A percentile compares a stretch with the other conserved stretches of the same genome.
Conservation (phyloP, 1,140 invertebrate genomes). For the Brachionus koreanus region DNA sequence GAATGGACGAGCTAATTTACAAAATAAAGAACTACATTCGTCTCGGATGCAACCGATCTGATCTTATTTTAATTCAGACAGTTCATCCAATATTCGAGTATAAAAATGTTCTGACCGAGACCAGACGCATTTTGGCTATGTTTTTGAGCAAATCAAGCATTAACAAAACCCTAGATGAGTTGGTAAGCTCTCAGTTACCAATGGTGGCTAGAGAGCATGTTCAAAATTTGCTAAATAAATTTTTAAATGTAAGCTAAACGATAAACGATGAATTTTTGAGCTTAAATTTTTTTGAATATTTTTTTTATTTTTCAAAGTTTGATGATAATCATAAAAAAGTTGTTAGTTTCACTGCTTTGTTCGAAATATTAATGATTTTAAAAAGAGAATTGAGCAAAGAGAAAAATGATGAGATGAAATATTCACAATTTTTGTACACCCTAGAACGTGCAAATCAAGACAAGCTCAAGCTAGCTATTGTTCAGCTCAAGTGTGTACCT, state of each 20-base stretch:
- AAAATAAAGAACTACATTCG: slow-evolving; percentile 28
- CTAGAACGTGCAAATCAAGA: slow-evolving; percentile 39
- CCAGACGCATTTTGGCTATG: slow-evolving; percentile 38
- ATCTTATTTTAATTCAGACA: slow-evolving; percentile 22
- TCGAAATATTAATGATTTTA: slow-evolving; percentile 41
- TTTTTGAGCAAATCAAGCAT: slow-evolving; percentile 10
- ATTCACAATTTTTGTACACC: slow-evolving; percentile 42
- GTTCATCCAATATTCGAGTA: slow-evolving; percentile 35
- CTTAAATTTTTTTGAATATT: background rate
- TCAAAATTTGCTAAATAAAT: slow-evolving; percentile 5
- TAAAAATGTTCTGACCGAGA: background rate
- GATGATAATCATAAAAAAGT: slow-evolving; percentile 13
- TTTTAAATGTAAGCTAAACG: slow-evolving; percentile 35
- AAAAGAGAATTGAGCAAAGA: slow-evolving; percentile 42
- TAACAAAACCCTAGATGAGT: slow-evolving; percentile 19
- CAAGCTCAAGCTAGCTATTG: slow-evolving; percentile 36
- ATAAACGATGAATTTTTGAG: background rate
- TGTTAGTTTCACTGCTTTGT: slow-evolving; percentile 10
- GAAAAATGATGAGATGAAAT: slow-evolving; percentile 43
- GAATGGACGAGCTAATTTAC: slow-evolving; percentile 33
- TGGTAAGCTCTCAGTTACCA: slow-evolving; percentile 11
- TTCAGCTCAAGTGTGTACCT: slow-evolving; percentile 42
- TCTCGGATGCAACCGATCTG: background rate
- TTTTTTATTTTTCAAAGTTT: background rate
- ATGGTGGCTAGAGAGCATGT: slow-evolving; percentile 11